These are phyloP conservation scores for Eulithis testata DNA, from an alignment of 2,888 invertebrate species.

Conservation along the genomic window DNA sequence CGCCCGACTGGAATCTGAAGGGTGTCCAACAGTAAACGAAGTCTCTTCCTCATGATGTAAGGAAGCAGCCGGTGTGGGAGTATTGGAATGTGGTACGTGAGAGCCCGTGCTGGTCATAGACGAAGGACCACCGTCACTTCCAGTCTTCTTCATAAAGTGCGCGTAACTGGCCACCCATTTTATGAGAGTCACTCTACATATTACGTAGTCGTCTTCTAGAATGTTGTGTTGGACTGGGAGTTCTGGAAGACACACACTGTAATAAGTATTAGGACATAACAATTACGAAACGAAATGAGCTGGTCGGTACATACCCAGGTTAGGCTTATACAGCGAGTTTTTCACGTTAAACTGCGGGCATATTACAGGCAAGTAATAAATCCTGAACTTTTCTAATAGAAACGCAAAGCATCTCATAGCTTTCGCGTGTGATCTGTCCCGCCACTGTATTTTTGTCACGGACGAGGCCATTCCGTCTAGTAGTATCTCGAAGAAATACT, in stretches of 20 bases:
- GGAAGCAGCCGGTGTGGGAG: conserved; percentile 71
- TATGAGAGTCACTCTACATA: conserved; percentile 93
- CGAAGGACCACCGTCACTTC: conserved; percentile 76
- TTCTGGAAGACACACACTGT: conserved; percentile 73
- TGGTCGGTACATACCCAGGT: conserved; percentile 87
- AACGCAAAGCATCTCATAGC: conserved; percentile 94
- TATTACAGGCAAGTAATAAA: conserved; percentile 94
- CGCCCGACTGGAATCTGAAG: conserved; percentile 80
- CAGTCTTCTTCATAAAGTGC: conserved; percentile 88
- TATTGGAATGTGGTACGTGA: conserved; percentile 69
- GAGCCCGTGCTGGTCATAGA: conserved; percentile 78
- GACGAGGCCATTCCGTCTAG: conserved; percentile 96
- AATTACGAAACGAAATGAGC: not conserved
- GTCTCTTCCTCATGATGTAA: conserved; percentile 79
- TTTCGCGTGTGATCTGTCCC: conserved; percentile 91
- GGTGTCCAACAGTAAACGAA: conserved; percentile 75
- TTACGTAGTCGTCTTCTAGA: conserved; percentile 86
- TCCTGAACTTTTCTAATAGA: conserved; percentile 95
- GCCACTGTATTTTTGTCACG: conserved; percentile 95
- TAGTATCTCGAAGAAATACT: conserved; percentile 94
- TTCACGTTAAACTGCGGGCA: conserved; percentile 93
- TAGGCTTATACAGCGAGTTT: conserved; percentile 93
- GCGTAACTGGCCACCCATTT: conserved; percentile 95
- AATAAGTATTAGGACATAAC: not conserved
- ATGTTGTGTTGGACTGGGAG: conserved; percentile 90